Percentiles rank a stretch among this genome's conserved stretches.
Evolutionary conservation across 1,140 invertebrate species (phyloP).

Genomic region (Cherax destructor): DNA sequence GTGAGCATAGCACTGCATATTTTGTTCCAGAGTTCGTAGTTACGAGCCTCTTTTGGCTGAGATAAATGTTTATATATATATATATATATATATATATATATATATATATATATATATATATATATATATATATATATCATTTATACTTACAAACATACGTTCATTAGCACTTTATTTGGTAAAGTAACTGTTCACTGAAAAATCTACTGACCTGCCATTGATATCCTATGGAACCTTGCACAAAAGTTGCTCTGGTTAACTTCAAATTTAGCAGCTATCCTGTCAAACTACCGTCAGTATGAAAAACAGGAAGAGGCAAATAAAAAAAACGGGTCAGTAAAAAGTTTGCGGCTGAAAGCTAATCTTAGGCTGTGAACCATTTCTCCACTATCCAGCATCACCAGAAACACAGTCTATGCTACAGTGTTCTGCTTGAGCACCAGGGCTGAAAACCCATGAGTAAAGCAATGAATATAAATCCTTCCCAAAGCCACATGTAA

Average conservation of each 20-base stretch:
- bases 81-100: slow-evolving; percentile 18
- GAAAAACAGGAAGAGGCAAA: not conserved
- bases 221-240: not conserved
- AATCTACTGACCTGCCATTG: not conserved
- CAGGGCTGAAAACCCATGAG: not conserved
- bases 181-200: not conserved
- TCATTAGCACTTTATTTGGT: slow-evolving; percentile 18
- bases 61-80: not conserved
- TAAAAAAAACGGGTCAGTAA: not conserved
- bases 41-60: no score
- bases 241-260: not conserved
- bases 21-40: no score
- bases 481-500: no score
- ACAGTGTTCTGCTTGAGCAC: not conserved
- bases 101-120: slow-evolving; percentile 18
- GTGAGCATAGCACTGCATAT: no score
- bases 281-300: not conserved
- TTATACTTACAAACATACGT: not conserved
- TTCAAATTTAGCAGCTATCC: not conserved
- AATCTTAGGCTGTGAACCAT: not conserved
- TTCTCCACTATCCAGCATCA: not conserved
- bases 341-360: slow-evolving; percentile 10
- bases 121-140: not conserved
- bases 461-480: no score
- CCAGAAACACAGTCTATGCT: not conserved